These are phyloP conservation scores for Siphonodentalium dalli DNA, from an alignment of 2,888 invertebrate genomes.

Conservation along the genomic window DNA sequence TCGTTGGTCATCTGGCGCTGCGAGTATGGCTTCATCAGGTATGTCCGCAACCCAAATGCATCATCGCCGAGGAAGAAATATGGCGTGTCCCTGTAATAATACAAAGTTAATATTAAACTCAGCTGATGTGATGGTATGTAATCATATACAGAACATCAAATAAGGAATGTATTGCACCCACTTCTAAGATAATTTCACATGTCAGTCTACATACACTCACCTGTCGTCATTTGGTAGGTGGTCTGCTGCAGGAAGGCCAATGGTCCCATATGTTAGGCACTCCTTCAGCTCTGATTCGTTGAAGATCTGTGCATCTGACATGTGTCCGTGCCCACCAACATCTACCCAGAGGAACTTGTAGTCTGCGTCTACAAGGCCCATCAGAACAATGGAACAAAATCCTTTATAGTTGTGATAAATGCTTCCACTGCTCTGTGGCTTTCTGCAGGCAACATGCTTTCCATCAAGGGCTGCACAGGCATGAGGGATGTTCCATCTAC, in stretches of 20 bases:
- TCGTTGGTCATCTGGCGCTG: slow-evolving; percentile 12
- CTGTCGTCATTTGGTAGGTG: too few species aligned
- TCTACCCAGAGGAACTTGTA: slow-evolving; percentile 15
- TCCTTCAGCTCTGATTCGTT: slow-evolving; percentile 6
- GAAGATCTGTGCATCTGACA: slow-evolving; percentile 20
- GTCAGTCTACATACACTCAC: too few species aligned
- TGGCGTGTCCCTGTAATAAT: slow-evolving; percentile 6
- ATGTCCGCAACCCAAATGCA: slow-evolving; percentile 14
- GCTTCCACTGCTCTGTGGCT: slow-evolving; percentile 19
- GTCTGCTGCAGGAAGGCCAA: too few species aligned
- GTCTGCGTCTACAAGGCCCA: slow-evolving; percentile 11
- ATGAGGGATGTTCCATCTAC: slow-evolving; percentile 25
- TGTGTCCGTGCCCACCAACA: slow-evolving; percentile 20
- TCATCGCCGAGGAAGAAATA: slow-evolving; percentile 13
- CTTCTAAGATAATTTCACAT: too few species aligned
- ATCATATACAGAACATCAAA: too few species aligned
- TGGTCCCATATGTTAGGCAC: too few species aligned
- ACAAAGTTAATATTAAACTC: too few species aligned
- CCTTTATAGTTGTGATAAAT: slow-evolving; percentile 23
- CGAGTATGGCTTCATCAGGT: slow-evolving; percentile 15
- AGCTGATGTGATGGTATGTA: too few species aligned
- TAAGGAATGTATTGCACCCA: too few species aligned
- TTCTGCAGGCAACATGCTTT: slow-evolving; percentile 26
- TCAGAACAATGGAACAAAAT: slow-evolving; percentile 7
- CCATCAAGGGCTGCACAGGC: slow-evolving; percentile 24